Conservation (phyloP, 2,888 invertebrate genomes). For the Lithophane ornitopus region DNA sequence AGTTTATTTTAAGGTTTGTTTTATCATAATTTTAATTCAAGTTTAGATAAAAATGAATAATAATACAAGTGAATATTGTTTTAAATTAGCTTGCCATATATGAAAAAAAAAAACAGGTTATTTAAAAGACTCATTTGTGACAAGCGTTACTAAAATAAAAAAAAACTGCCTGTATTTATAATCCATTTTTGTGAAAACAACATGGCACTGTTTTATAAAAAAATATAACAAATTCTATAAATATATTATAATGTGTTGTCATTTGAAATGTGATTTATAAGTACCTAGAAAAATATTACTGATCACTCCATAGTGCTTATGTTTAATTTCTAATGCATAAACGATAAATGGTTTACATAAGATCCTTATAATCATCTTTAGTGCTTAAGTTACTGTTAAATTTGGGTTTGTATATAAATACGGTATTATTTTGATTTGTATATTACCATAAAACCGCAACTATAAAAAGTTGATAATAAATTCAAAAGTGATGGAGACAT, state of each 20-base stretch:
- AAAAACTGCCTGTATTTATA: constrained; percentile 41
- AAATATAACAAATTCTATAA: constrained; percentile 40
- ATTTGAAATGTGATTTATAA: constrained; percentile 55
- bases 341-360: constrained; percentile 44
- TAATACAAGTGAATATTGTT: constrained; percentile 30
- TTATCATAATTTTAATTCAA: constrained; percentile 51
- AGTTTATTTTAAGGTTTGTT: constrained; percentile 53
- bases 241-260: constrained; percentile 45
- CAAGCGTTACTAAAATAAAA: constrained; percentile 30
- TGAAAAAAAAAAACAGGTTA: constrained; percentile 24
- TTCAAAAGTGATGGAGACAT: constrained; percentile 73
- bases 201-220: constrained; percentile 35
- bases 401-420: constrained; percentile 73
- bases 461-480: constrained; percentile 64
- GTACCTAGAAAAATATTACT: constrained; percentile 52
- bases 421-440: constrained; percentile 67
- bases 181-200: constrained; percentile 23
- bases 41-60: constrained; percentile 38
- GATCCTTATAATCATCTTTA: constrained; percentile 55
- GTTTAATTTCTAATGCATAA: constrained; percentile 42
- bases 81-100: constrained; percentile 44
- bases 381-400: constrained; percentile 61
- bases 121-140: constrained; percentile 45
- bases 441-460: constrained; percentile 63
- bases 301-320: constrained; percentile 44